Evolutionary conservation across 1,140 invertebrate genomes (phyloP), one percentile per base, ranked within the genome.

Genomic region (Gonatopus flavifemur): DNA sequence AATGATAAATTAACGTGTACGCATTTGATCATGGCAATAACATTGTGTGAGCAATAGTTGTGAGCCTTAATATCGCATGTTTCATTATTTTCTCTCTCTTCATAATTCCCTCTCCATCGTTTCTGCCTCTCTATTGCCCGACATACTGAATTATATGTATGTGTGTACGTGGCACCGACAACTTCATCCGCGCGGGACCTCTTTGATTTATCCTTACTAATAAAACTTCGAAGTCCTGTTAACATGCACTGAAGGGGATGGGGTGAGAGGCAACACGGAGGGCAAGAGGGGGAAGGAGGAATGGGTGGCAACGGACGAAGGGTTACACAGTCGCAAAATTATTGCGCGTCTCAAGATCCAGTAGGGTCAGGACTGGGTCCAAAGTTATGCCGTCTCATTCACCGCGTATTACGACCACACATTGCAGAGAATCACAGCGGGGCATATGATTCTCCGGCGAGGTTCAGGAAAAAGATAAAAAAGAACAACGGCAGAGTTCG

Each of bases 161-260:
- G 60, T 62, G 57, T 61, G 59, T 41, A 59, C 59, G 60, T 45
- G 58, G 59, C 61, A 54, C 65, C 64, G 67, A 76, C 70, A 76
- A 73, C 74, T 75, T 76, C 70, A 73, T 75, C 72, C 63, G 64
- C 70, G 65, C 70, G 72, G 70, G 72, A n/a, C n/a, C 70, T 64
- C 72, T 63, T 66, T 75, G 70, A 77, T 76, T 77, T 77, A 77
- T 77, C 66, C 70, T 74, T 76, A 75, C 76, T 76, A 76, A 77
- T 77, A 76, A 75, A 76, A 75, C 55, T 71, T 70, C 67, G 69
- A 69, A 66, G 59, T 66, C 62, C 67, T 71, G 70, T 72, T 73
- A 71, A 72, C 73, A 69, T 76, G 66, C 64, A 58, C 49, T 35
- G 45, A 20, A 28, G 36, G 32, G 40, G 39, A 48, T 38, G 21